Conservation (phyloP, 2,797 vertebrate species). For the Sternotherus odoratus region DNA sequence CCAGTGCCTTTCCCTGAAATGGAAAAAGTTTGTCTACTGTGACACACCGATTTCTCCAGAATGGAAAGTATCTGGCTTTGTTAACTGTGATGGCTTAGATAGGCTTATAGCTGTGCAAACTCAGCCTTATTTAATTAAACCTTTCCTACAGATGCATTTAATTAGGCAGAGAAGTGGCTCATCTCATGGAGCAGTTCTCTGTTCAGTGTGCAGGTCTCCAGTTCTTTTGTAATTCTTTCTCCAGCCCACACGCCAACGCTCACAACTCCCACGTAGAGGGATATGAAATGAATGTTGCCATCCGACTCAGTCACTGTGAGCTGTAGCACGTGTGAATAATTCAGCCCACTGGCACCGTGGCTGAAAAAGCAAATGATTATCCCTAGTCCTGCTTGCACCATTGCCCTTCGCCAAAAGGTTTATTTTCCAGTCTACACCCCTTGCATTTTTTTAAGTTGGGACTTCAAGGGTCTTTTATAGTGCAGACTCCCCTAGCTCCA, state of each 20-base stretch:
- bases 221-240: not conserved
- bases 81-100: not conserved
- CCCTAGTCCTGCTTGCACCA: not conserved
- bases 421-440: not conserved
- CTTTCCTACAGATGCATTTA: not conserved
- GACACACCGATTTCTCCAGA: not conserved
- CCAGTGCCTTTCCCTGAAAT: not conserved
- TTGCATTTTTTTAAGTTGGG: rapidly evolving
- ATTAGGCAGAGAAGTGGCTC: not conserved
- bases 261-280: not conserved
- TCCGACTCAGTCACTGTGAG: not conserved
- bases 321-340: not conserved
- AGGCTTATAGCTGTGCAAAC: not conserved
- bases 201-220: not conserved
- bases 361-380: not conserved
- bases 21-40: rapidly evolving
- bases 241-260: not conserved
- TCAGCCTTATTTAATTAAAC: not conserved
- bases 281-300: not conserved
- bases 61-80: not conserved
- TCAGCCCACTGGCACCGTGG: not conserved
- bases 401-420: not conserved
- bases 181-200: not conserved
- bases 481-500: not conserved
- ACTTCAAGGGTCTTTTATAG: not conserved